Evolutionary conservation across 2,888 invertebrate species (phyloP).

Genomic region (Rotaria magnacalcarata): DNA sequence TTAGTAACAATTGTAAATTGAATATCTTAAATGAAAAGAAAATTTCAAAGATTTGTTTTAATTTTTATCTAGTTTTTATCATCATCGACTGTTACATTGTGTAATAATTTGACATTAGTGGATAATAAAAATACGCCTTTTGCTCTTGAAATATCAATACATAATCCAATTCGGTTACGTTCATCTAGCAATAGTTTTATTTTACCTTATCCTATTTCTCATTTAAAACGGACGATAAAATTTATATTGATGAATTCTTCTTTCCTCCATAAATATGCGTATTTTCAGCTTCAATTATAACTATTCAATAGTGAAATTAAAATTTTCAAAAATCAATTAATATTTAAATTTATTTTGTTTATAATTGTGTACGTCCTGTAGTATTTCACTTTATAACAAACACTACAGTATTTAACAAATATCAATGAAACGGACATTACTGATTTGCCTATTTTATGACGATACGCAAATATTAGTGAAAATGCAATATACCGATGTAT

Average conservation of each 20-base stretch:
- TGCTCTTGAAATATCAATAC: neutral
- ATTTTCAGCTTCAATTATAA: neutral
- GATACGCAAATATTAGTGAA: neutral
- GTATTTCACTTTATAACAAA: neutral
- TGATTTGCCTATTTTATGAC: neutral
- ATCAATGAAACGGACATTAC: neutral
- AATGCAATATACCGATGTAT: neutral
- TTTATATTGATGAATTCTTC: neutral
- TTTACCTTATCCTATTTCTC: slow-evolving; percentile 21
- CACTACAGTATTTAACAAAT: neutral
- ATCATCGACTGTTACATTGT: neutral
- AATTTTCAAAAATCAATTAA: neutral
- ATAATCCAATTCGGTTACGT: neutral
- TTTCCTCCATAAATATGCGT: neutral
- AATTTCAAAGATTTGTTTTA: neutral
- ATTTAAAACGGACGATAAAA: neutral
- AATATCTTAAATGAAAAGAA: neutral
- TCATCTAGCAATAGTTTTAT: neutral
- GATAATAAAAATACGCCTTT: neutral
- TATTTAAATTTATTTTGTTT: neutral
- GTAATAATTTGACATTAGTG: neutral
- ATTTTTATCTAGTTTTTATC: neutral
- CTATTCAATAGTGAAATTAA: neutral
- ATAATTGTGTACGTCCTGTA: neutral
- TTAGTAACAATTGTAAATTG: neutral